phyloP scores from a whole-genome alignment of 2,888 invertebrate genomes.

The Bibio marci region DNA sequence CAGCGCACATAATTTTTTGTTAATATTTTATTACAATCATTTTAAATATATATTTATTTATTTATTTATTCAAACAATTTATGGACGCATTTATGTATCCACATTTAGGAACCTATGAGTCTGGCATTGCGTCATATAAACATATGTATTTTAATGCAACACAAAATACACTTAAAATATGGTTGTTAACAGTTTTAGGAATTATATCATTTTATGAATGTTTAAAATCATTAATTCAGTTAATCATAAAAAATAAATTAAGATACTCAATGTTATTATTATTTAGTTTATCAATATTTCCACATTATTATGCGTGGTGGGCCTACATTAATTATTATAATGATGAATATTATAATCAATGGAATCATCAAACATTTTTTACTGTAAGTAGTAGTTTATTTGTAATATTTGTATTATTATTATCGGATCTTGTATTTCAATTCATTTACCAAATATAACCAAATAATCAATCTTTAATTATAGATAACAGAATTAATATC shows the following conservation, averaged over 20 bases:
- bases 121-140: slow-evolving; percentile 49
- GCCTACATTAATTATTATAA: slow-evolving; percentile 52
- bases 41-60: background rate
- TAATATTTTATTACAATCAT: slow-evolving; percentile 1
- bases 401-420: background rate
- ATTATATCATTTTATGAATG: slow-evolving; percentile 43
- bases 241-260: slow-evolving; percentile 34
- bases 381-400: slow-evolving; percentile 24
- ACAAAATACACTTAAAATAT: slow-evolving; percentile 45
- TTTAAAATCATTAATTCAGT: slow-evolving; percentile 34
- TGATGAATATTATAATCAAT: slow-evolving; percentile 50
- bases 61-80: slow-evolving; percentile 4
- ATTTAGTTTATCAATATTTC: slow-evolving; percentile 43
- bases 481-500: slow-evolving; percentile 43
- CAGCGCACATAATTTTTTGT: background rate
- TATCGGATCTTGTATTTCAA: too few species aligned
- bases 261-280: slow-evolving; percentile 42
- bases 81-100: slow-evolving; percentile 1
- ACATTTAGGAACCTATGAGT: slow-evolving; percentile 42
- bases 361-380: slow-evolving; percentile 50
- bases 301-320: slow-evolving; percentile 56
- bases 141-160: slow-evolving; percentile 56
- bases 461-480: slow-evolving; percentile 14
- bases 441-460: too few species aligned
- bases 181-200: slow-evolving; percentile 39